Base-by-base conservation (phyloP, 2,113 vertebrate genomes). In the Lipotes vexillifer region DNA sequence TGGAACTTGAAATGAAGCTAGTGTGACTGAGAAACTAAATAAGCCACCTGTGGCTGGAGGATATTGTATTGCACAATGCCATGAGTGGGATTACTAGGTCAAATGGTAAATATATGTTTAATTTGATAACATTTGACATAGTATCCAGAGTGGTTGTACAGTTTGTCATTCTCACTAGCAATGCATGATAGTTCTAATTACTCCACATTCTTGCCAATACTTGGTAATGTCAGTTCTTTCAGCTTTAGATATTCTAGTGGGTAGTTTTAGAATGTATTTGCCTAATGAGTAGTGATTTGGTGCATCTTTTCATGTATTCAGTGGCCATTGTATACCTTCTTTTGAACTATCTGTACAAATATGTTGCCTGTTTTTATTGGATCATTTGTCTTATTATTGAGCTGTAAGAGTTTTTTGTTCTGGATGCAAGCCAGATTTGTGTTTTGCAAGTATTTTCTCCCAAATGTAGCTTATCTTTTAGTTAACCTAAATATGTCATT, bases 121-220 rank as follows among this genome's bases (percentile, higher is more conserved):
- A 29, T 88, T 72, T 63, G 49, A 88, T 13, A 33, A 18, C 20
- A 17, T 63, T 68, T 82, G 57, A 82, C 41, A 68, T 13, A 55
- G 8, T 29, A 15, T 10, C 82, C 15, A n/a, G 66, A 83, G 55
- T 27, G 57, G 31, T 82, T 65, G 9, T 57, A 44, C 36, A n/a
- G 14, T 55, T 38, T 52, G 8, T 31, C 11, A 74, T 90, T n/a
- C 61, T 18, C 29, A 55, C 11, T 44, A n/a, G 29, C 36, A 89
- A 44, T 10, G 20, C n/a, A 0, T 13, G 27, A 52, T 25, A 38
- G 18, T 75, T 52, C 15, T 25, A 21, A 38, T 18, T 5, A 0
- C 49, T 52, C 11, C 44, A 27, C 33, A 38, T 72, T 81, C 55
- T 72, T 81, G 33, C 12, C 83, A 78, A 36, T 8, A 31, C 15